Conservation (phyloP, 1,140 invertebrate genomes). For the Mactra quadrangularis region DNA sequence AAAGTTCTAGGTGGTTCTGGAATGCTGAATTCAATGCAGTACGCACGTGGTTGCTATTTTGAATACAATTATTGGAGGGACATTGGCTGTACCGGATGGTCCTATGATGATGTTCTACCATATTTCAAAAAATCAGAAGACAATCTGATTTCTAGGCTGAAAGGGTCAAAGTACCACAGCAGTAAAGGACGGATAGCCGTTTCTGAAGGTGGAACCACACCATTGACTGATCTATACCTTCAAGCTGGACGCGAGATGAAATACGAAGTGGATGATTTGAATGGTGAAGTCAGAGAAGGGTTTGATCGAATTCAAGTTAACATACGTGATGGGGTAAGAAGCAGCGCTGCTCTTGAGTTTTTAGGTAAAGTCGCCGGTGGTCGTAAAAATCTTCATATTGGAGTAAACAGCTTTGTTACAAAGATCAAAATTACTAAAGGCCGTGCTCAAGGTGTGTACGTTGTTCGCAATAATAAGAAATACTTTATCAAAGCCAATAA, state of each 20-base stretch:
- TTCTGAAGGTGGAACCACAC: not conserved
- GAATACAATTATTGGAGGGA: conserved; percentile 97
- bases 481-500: conserved; percentile 30
- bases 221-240: conserved; percentile 29
- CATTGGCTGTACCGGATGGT: conserved; percentile 95
- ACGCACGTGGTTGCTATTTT: conserved; percentile 93
- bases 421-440: conserved; percentile 20
- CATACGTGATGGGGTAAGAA: conserved; percentile 66
- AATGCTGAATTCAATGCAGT: conserved; percentile 97
- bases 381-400: conserved; percentile 39
- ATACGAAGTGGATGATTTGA: conserved; percentile 34
- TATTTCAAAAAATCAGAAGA: conserved; percentile 84
- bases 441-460: conserved; percentile 14
- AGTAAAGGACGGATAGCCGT: conserved; percentile 11
- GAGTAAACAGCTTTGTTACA: conserved; percentile 10
- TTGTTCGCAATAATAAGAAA: conserved; percentile 21
- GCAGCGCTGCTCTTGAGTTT: conserved; percentile 72
- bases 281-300: conserved; percentile 41
- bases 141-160: conserved; percentile 18
- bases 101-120: conserved; percentile 91
- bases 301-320: conserved; percentile 66
- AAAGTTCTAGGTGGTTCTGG: conserved; percentile 90
- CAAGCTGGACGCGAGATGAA: conserved; percentile 43
- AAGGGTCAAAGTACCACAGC: conserved; percentile 27
- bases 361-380: conserved; percentile 64